Percentiles rank a stretch among this genome's conserved stretches.
These are phyloP conservation scores for Cydia pomonella DNA, from an alignment of 1,140 invertebrate species.

Conservation along the genomic window DNA sequence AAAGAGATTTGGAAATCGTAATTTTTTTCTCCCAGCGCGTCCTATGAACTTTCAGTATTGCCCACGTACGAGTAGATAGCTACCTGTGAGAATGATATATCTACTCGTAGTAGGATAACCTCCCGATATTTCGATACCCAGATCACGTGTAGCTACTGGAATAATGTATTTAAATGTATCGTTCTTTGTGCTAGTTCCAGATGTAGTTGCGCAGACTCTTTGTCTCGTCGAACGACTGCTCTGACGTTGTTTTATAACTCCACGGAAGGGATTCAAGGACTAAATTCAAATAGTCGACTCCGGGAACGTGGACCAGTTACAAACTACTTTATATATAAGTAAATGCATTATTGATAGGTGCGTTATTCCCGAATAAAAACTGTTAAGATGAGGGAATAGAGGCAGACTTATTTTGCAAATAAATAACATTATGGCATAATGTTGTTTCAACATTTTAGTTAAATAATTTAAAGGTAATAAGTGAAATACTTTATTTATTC, in stretches of 20 bases:
- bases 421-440: too few species aligned
- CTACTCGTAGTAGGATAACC: neutral
- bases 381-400: too few species aligned
- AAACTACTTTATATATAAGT: neutral
- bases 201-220: conserved; percentile 16
- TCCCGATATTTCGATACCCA: neutral
- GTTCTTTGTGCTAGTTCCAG: conserved; percentile 19
- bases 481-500: too few species aligned
- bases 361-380: too few species aligned
- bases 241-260: neutral
- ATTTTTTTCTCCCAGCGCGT: too few species aligned
- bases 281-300: neutral
- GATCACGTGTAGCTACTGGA: neutral
- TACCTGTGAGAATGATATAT: neutral
- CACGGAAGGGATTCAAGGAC: conserved; percentile 1
- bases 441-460: too few species aligned
- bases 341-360: neutral
- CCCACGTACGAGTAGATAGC: too few species aligned
- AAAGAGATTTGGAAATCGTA: too few species aligned
- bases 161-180: conserved; percentile 33
- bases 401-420: too few species aligned
- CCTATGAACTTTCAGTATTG: too few species aligned
- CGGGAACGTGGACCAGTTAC: neutral
- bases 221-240: conserved; percentile 5
- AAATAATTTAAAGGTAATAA: too few species aligned